Conservation (phyloP, 2,797 vertebrate genomes). For the Lerista edwardsae region DNA sequence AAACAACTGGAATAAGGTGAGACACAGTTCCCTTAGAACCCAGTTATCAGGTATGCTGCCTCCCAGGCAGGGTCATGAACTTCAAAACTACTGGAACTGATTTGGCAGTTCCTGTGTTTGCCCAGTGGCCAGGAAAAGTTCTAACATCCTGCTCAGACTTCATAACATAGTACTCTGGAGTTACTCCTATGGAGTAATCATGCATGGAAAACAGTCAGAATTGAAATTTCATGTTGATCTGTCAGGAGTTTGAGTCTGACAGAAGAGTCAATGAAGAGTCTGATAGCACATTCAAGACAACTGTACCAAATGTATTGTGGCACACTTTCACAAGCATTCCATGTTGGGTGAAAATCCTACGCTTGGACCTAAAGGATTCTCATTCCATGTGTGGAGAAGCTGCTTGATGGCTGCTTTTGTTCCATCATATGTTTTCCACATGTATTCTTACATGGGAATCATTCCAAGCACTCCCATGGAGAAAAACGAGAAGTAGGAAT, state of each 20-base stretch:
- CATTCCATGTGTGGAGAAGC: not conserved
- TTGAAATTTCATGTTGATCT: not conserved
- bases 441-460: not conserved
- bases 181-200: not conserved
- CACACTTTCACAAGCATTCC: not conserved
- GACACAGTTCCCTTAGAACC: not conserved
- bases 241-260: not conserved
- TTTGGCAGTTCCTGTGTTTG: not conserved
- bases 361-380: not conserved
- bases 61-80: not conserved
- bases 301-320: not conserved
- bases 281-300: not conserved
- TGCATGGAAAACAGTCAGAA: conserved; percentile 1
- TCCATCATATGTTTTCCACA: not conserved
- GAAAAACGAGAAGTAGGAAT: not conserved
- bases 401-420: not conserved
- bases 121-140: not conserved
- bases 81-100: not conserved
- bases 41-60: not conserved
- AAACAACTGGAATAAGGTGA: not conserved
- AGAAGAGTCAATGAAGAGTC: no score
- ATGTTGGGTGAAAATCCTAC: not conserved
- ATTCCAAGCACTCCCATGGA: not conserved
- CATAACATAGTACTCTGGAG: not conserved
- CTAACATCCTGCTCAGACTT: not conserved